Percentiles rank a stretch among this genome's conserved stretches.
Conservation (phyloP, 2,113 vertebrate species). For the Felis catus region F.catus_Fca126_mat1.0 CM031415.1:131457501-131458000, state of each 20-base stretch:
- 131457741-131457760: background rate
- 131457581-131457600: background rate
- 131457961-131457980: background rate
- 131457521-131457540: background rate
- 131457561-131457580: background rate
- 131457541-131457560: background rate
- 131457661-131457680: background rate
- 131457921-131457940: slow-evolving; percentile 7
- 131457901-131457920: background rate
- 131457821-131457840: background rate
- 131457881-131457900: background rate
- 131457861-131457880: background rate
- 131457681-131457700: background rate
- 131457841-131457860: background rate
- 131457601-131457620: background rate
- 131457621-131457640: background rate
- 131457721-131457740: background rate
- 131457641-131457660: background rate
- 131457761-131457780: background rate
- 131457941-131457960: background rate
- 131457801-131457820: background rate
- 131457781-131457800: background rate
- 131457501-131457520: background rate
- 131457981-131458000: background rate
- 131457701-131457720: too few species aligned